These are phyloP conservation scores for Rhinoderma darwinii DNA, from an alignment of 2,113 vertebrate species.

Conservation along the genomic window DNA sequence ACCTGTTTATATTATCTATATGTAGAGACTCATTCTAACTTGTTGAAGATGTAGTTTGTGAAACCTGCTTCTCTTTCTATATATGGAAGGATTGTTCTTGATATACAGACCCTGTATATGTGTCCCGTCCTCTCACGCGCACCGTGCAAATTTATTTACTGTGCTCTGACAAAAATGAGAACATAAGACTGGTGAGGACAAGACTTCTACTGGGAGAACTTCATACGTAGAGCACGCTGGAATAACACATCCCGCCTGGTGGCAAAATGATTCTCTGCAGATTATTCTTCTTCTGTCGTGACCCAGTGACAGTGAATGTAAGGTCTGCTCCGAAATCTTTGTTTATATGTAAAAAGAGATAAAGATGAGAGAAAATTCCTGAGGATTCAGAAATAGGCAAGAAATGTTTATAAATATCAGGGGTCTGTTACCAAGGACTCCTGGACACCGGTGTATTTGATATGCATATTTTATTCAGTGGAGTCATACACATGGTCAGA, in stretches of 20 bases:
- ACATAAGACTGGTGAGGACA: not conserved
- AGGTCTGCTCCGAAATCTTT: conserved; percentile 22
- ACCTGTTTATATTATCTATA: not conserved
- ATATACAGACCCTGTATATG: not conserved
- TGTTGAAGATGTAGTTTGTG: not conserved
- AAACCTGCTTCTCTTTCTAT: not conserved
- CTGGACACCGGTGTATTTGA: not conserved
- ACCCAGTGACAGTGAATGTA: not conserved
- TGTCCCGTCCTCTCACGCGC: not conserved
- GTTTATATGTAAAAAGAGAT: conserved; percentile 24
- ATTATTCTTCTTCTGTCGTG: not conserved
- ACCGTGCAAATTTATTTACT: not conserved
- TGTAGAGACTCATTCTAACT: not conserved
- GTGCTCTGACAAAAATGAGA: conserved; percentile 21
- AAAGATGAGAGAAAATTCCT: not conserved
- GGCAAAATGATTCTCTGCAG: not conserved
- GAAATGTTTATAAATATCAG: not conserved
- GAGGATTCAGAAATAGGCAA: not conserved
- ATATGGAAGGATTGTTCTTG: conserved; percentile 21
- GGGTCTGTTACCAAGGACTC: not conserved
- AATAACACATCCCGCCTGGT: not conserved
- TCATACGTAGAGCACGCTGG: not conserved
- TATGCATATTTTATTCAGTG: not conserved
- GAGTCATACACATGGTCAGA: too few relatives aligned
- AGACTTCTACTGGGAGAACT: conserved; percentile 13